Conservation (phyloP, 1,140 invertebrate species). For the Ips nitidus region DNA sequence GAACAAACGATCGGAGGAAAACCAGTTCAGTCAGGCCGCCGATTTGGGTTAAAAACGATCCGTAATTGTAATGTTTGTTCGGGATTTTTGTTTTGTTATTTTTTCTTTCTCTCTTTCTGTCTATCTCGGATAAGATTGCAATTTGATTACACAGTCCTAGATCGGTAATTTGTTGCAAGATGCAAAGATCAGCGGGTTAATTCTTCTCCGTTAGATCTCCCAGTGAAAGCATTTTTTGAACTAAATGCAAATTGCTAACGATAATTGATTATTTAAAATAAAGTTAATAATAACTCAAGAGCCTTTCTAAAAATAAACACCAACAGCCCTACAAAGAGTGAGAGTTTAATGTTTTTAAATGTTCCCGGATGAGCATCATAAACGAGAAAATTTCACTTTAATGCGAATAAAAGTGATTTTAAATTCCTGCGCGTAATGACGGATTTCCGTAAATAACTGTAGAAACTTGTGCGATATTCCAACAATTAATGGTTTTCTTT, state of each 20-base stretch:
- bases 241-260: no score
- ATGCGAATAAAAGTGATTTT: conserved; percentile 1
- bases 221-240: no score
- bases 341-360: background rate
- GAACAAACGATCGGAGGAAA: background rate
- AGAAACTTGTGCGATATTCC: background rate
- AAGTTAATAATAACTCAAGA: no score
- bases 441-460: conserved; percentile 3
- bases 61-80: background rate
- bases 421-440: background rate
- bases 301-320: no score
- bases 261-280: no score
- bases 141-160: background rate
- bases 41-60: background rate
- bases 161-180: background rate
- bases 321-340: no score
- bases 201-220: no score
- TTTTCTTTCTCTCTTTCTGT: background rate
- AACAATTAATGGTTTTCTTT: background rate
- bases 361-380: background rate
- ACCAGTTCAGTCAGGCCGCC: background rate
- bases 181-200: background rate
- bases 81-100: no score
- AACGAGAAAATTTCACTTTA: conserved; percentile 3
- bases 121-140: background rate